Conservation (phyloP, 1,140 invertebrate species). For the Solen grandis region DNA sequence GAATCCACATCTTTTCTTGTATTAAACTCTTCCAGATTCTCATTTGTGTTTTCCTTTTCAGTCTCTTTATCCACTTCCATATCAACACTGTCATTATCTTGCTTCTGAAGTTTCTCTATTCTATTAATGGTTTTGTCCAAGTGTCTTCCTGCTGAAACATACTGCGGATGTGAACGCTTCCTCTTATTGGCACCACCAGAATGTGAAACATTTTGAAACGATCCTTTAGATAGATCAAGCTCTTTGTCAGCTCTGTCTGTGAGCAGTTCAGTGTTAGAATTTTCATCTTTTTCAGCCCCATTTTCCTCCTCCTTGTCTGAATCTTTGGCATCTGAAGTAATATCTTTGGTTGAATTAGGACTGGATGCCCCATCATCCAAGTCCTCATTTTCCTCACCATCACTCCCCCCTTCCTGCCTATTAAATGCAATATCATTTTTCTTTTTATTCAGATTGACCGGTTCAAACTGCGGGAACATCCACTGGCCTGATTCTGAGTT, state of each 20-base stretch:
- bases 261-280: slow-evolving; percentile 32
- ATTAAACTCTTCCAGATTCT: slow-evolving; percentile 24
- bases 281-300: slow-evolving; percentile 55
- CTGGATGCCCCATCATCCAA: slow-evolving; percentile 39
- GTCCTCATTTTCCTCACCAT: slow-evolving; percentile 60
- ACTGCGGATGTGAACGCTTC: slow-evolving; percentile 97
- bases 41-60: slow-evolving; percentile 57
- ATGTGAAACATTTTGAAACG: slow-evolving; percentile 34
- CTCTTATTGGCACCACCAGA: slow-evolving; percentile 83
- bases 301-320: slow-evolving; percentile 38
- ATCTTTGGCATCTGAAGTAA: slow-evolving; percentile 33
- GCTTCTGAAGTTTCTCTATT: slow-evolving; percentile 29
- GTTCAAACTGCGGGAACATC: slow-evolving; percentile 79
- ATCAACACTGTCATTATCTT: slow-evolving; percentile 39
- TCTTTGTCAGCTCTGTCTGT: slow-evolving; percentile 43
- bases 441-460: slow-evolving; percentile 64
- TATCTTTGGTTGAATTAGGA: slow-evolving; percentile 42
- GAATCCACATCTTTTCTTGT: background rate
- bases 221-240: slow-evolving; percentile 18
- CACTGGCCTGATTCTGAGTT: slow-evolving; percentile 74
- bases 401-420: slow-evolving; percentile 23
- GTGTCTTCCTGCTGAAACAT: slow-evolving; percentile 97
- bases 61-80: slow-evolving; percentile 49
- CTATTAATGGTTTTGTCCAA: slow-evolving; percentile 81
- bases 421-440: slow-evolving; percentile 50